A percentile compares a stretch with the other conserved stretches of the same genome.
Conservation (phyloP, 2,888 invertebrate genomes). For the Hypomecis atomaria region DNA sequence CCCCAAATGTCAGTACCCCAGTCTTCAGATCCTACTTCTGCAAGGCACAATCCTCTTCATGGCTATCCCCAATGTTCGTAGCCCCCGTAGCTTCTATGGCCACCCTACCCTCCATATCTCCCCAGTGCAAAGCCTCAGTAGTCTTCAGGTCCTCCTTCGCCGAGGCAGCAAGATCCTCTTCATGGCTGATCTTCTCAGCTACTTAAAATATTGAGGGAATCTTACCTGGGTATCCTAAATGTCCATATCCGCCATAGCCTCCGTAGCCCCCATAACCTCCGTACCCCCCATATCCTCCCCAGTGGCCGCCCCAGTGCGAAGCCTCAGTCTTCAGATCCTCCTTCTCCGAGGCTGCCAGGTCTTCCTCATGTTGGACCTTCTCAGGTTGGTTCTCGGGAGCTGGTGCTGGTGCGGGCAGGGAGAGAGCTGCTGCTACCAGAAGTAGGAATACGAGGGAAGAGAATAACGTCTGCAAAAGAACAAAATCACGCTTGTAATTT, state of each 20-base stretch:
- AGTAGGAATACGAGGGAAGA: conserved; percentile 58
- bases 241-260: conserved; percentile 39
- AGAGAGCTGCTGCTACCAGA: conserved; percentile 55
- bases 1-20: too few relatives aligned
- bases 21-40: too few relatives aligned
- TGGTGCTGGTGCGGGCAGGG: conserved; percentile 48
- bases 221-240: conserved; percentile 11
- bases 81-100: neutral
- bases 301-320: conserved; percentile 68
- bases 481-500: neutral
- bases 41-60: too few relatives aligned
- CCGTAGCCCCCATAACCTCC: conserved; percentile 43
- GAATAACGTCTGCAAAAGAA: conserved; percentile 56
- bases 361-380: conserved; percentile 48
- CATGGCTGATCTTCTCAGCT: too few relatives aligned
- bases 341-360: conserved; percentile 59
- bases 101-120: neutral
- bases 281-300: conserved; percentile 50
- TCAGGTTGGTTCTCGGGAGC: conserved; percentile 42
- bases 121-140: neutral
- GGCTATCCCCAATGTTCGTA: neutral
- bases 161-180: neutral
- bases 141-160: neutral
- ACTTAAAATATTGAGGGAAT: neutral
- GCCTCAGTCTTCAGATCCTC: conserved; percentile 76